phyloP scores from a whole-genome alignment of 2,797 vertebrate species.

The Scolopax bukidnonensis region DNA sequence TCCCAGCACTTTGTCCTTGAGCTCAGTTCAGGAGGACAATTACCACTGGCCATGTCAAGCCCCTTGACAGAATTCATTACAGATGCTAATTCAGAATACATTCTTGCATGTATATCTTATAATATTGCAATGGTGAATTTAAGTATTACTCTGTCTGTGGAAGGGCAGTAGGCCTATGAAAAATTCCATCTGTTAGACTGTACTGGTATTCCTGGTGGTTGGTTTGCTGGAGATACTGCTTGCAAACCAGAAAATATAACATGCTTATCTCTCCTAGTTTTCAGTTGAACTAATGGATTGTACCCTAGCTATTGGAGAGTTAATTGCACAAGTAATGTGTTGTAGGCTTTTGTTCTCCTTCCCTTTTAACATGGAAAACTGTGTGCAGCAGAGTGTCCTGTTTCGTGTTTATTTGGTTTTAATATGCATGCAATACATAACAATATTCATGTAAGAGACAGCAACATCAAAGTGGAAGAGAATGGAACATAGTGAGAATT shows the following conservation, averaged over 20 bases:
- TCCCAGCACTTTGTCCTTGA: not conserved
- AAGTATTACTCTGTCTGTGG: not conserved
- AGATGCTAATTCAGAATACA: not conserved
- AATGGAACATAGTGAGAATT: not conserved
- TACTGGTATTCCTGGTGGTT: not conserved
- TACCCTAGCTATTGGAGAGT: not conserved
- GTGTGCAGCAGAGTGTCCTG: not conserved
- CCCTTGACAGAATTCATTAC: not conserved
- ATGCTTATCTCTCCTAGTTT: not conserved
- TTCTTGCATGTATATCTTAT: not conserved
- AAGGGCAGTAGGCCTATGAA: not conserved
- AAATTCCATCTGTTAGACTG: not conserved
- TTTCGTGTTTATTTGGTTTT: not conserved
- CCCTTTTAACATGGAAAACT: not conserved
- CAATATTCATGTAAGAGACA: not conserved
- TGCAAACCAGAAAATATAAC: not conserved
- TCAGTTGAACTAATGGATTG: not conserved
- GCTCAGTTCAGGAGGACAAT: not conserved
- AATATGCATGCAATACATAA: not conserved
- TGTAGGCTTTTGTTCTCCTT: not conserved
- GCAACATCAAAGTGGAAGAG: constrained; percentile 15
- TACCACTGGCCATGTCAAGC: not conserved
- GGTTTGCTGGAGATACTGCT: not conserved
- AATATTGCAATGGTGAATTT: not conserved
- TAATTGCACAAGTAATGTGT: not conserved